A percentile compares a stretch with the other conserved stretches of the same genome.
Evolutionary conservation across 1,140 invertebrate species (phyloP).

Genomic region (Cardiocondyla obscurior): DNA sequence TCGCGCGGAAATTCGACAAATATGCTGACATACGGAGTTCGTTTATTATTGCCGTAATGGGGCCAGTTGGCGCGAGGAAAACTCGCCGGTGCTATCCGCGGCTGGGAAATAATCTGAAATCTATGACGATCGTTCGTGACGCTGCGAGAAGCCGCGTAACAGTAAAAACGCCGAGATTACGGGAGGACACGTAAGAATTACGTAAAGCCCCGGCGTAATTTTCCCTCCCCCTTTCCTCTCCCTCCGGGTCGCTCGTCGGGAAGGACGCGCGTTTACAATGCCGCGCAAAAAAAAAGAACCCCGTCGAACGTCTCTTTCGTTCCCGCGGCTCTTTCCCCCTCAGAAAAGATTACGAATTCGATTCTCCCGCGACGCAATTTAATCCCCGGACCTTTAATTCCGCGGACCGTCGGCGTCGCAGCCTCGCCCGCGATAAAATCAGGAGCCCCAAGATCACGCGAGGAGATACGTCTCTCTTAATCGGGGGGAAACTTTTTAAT

Average conservation of each 20-base stretch:
- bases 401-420: too few relatives aligned
- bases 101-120: conserved; percentile 32
- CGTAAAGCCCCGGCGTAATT: conserved; percentile 22
- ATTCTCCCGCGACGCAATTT: not conserved
- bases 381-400: not conserved
- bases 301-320: not conserved
- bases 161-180: conserved; percentile 48
- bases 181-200: conserved; percentile 42
- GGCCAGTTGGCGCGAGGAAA: conserved; percentile 15
- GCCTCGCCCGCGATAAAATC: not conserved
- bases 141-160: not conserved
- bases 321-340: not conserved
- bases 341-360: not conserved
- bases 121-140: conserved; percentile 25
- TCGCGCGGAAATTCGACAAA: not conserved
- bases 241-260: not conserved
- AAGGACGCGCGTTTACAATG: not conserved
- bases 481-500: conserved; percentile 1
- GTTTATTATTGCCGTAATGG: conserved; percentile 25
- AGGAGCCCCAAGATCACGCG: not conserved
- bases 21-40: conserved; percentile 3
- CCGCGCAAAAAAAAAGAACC: not conserved
- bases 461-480: not conserved
- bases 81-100: conserved; percentile 3
- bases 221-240: not conserved